Evolutionary conservation across 2,797 vertebrate species (phyloP).

Genomic region (Ptychadena robeensis): DNA sequence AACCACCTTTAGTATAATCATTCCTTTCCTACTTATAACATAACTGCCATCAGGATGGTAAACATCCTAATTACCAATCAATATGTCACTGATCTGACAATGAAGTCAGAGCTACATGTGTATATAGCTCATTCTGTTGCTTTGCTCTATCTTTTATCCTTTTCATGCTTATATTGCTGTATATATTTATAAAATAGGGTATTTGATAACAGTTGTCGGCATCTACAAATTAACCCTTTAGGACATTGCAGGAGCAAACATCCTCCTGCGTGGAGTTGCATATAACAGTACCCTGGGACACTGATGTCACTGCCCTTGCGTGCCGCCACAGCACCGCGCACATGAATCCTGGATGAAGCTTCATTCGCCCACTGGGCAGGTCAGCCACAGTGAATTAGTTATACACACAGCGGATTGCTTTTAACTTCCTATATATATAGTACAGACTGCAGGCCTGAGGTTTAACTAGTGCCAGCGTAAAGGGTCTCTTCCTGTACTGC

Average conservation of each 20-base stretch:
- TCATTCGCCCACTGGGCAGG: constrained; percentile 23
- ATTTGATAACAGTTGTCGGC: no score
- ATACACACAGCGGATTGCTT: constrained; percentile 4
- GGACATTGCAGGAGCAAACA: no score
- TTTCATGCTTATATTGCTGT: no score
- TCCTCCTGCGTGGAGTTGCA: neutral
- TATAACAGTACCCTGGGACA: neutral
- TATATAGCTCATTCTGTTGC: no score
- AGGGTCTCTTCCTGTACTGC: neutral
- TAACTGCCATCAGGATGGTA: no score
- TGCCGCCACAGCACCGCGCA: neutral
- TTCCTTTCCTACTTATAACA: no score
- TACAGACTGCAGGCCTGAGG: neutral
- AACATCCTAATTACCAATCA: no score
- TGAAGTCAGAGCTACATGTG: no score
- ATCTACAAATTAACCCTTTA: neutral
- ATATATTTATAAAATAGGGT: no score
- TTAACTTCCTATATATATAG: neutral
- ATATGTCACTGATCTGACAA: no score
- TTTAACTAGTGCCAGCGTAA: neutral
- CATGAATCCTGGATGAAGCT: neutral
- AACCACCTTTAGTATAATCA: no score
- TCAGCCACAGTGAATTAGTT: constrained; percentile 33
- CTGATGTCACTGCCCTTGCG: neutral
- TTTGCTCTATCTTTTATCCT: no score